Percentiles rank a stretch among this genome's conserved stretches.
Evolutionary conservation across 2,888 invertebrate species (phyloP).

Genomic region (Chymomyza procnemis): DNA sequence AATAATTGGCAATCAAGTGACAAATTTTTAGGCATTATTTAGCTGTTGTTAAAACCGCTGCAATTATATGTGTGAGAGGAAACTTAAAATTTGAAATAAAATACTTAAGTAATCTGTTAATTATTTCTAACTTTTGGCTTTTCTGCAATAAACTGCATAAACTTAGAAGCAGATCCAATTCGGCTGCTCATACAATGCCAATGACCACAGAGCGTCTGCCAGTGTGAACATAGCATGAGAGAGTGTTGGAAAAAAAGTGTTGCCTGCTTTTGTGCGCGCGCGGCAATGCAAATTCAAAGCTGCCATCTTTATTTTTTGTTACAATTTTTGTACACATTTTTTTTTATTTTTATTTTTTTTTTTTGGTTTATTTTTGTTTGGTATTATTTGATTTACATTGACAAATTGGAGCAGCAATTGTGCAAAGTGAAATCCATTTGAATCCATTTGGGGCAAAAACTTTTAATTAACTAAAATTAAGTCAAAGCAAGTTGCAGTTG

Average conservation of each 20-base stretch:
- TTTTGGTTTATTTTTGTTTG: background rate
- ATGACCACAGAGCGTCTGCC: too few species aligned
- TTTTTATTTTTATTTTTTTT: background rate
- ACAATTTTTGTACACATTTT: background rate
- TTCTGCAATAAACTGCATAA: too few species aligned
- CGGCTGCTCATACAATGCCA: too few species aligned
- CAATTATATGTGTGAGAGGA: too few species aligned
- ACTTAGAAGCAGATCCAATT: too few species aligned
- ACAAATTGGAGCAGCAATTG: slow-evolving; percentile 4
- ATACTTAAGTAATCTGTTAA: too few species aligned
- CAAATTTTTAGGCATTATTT: too few species aligned
- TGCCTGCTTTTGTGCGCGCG: background rate
- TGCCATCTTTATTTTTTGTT: too few species aligned
- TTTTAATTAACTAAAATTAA: slow-evolving; percentile 5
- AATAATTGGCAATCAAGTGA: too few species aligned
- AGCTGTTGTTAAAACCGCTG: too few species aligned
- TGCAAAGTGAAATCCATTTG: background rate
- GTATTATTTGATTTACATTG: background rate
- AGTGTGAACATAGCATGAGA: background rate
- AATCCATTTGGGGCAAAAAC: background rate
- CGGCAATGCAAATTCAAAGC: background rate
- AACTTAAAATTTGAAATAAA: too few species aligned
- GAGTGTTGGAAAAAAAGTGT: background rate
- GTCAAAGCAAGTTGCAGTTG: background rate
- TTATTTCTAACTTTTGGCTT: too few species aligned